These are phyloP conservation scores for Nomada flava DNA, from an alignment of 2,888 invertebrate species.

Conservation along the genomic window DNA sequence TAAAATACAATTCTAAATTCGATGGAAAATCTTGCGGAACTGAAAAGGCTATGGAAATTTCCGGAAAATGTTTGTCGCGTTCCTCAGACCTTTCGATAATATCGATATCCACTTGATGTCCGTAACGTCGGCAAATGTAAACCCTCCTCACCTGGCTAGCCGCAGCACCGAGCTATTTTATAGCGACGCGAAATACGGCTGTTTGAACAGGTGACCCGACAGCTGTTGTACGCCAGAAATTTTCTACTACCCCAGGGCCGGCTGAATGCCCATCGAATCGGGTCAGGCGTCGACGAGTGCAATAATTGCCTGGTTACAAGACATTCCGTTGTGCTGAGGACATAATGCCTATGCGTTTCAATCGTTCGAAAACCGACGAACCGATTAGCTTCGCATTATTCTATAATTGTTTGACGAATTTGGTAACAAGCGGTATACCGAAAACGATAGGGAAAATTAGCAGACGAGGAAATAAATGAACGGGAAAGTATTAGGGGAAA, in stretches of 20 bases:
- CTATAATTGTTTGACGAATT: no score
- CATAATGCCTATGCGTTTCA: background rate
- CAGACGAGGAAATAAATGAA: no score
- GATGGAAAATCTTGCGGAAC: background rate
- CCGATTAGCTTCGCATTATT: no score
- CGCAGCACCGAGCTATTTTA: constrained; percentile 55
- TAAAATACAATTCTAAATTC: no score
- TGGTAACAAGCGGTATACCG: no score
- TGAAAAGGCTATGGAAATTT: background rate
- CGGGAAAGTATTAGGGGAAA: no score
- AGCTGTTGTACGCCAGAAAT: constrained; percentile 78
- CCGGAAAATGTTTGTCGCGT: background rate
- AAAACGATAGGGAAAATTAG: no score
- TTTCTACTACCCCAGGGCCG: constrained; percentile 68
- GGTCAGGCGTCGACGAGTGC: constrained; percentile 53
- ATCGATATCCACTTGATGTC: constrained; percentile 40
- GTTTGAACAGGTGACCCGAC: constrained; percentile 83
- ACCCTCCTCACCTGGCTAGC: constrained; percentile 56
- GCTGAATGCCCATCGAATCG: constrained; percentile 40
- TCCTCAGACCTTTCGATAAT: constrained; percentile 35
- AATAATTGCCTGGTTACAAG: constrained; percentile 60
- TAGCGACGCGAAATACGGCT: constrained; percentile 74
- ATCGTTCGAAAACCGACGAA: no score
- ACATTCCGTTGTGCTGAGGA: constrained; percentile 15
- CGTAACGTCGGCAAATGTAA: constrained; percentile 45